Percentiles rank a stretch among this genome's conserved stretches.
These are phyloP conservation scores for Erannis defoliaria DNA, from an alignment of 2,888 invertebrate genomes.

Conservation along the genomic window DNA sequence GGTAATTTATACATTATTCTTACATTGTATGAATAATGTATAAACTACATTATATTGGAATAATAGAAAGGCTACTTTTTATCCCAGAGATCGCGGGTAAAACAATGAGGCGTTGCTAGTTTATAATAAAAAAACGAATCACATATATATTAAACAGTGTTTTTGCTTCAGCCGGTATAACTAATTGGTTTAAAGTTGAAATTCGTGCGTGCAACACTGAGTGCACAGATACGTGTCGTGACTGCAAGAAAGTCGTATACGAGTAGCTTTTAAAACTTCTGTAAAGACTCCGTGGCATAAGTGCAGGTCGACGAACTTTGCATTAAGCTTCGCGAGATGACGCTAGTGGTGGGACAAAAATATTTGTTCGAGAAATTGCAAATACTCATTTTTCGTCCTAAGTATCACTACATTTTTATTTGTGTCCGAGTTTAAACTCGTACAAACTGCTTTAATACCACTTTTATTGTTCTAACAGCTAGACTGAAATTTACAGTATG, in stretches of 20 bases:
- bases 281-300: background rate
- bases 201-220: constrained; percentile 7
- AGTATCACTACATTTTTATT: too few relatives aligned
- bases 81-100: too few relatives aligned
- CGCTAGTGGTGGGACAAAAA: background rate
- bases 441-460: too few relatives aligned
- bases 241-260: background rate
- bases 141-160: background rate
- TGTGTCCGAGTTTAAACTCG: too few relatives aligned
- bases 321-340: background rate
- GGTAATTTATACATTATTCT: too few relatives aligned
- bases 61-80: too few relatives aligned
- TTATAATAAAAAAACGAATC: background rate
- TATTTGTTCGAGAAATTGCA: background rate
- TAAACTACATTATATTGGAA: too few relatives aligned
- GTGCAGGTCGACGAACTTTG: background rate
- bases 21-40: too few relatives aligned
- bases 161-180: background rate
- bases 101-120: too few relatives aligned
- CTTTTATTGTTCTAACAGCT: too few relatives aligned
- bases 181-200: background rate
- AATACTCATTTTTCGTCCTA: background rate
- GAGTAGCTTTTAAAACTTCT: constrained; percentile 1
- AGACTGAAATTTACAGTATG: too few relatives aligned
- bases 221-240: constrained; percentile 3